Evolutionary conservation across 2,888 invertebrate genomes (phyloP).

Genomic region (Spodoptera picta): DNA sequence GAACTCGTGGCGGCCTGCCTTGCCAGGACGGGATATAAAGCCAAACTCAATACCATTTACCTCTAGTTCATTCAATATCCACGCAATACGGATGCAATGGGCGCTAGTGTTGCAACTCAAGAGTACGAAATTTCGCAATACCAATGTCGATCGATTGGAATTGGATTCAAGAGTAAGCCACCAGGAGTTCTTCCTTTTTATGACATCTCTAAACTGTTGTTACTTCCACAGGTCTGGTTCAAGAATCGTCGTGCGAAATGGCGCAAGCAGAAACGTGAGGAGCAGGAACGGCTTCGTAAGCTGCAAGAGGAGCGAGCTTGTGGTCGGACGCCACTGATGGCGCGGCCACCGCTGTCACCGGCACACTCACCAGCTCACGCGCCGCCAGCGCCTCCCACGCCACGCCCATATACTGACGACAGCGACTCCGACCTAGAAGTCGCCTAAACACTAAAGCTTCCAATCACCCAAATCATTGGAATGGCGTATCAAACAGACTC

Average conservation of each 20-base stretch:
- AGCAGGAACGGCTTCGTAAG: slow-evolving; percentile 94
- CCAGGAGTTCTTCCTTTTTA: neutral
- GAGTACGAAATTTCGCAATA: too few relatives aligned
- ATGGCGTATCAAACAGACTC: slow-evolving; percentile 20
- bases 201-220: slow-evolving; percentile 2
- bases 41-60: too few relatives aligned
- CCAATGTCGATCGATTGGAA: too few relatives aligned
- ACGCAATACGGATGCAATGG: too few relatives aligned
- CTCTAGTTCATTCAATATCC: too few relatives aligned
- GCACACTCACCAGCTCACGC: slow-evolving; percentile 64
- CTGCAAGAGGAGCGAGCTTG: slow-evolving; percentile 93
- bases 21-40: too few relatives aligned
- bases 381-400: slow-evolving; percentile 72
- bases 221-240: slow-evolving; percentile 95
- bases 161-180: too few relatives aligned
- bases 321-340: slow-evolving; percentile 76
- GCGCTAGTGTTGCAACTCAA: too few relatives aligned
- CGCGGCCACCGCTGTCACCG: slow-evolving; percentile 66
- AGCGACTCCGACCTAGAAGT: slow-evolving; percentile 95
- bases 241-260: slow-evolving; percentile 98
- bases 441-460: slow-evolving; percentile 85
- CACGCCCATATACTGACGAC: slow-evolving; percentile 89
- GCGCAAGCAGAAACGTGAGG: slow-evolving; percentile 97
- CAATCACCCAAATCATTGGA: slow-evolving; percentile 16
- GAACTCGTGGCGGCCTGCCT: too few relatives aligned